Evolutionary conservation across 1,140 invertebrate genomes (phyloP).

Genomic region (Macrostomum lignano): DNA sequence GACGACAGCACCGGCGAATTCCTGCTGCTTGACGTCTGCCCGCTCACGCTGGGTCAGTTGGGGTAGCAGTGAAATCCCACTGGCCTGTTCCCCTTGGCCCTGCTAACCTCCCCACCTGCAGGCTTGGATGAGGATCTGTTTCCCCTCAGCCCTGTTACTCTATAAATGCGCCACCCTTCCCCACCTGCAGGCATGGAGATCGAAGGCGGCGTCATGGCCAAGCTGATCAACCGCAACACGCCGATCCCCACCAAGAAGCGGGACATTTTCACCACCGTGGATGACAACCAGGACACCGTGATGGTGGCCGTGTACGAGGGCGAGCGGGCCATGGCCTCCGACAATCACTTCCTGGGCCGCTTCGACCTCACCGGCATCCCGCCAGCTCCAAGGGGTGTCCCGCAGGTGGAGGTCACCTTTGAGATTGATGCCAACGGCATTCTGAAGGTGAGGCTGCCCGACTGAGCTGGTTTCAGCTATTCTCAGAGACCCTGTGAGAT

Average conservation of each 20-base stretch:
- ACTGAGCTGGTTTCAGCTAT: too few relatives aligned
- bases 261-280: slow-evolving; percentile 92
- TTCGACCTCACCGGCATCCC: slow-evolving; percentile 88
- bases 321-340: slow-evolving; percentile 94
- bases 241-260: slow-evolving; percentile 99
- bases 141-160: too few relatives aligned
- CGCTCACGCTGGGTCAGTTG: slow-evolving; percentile 13
- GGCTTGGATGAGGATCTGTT: too few relatives aligned
- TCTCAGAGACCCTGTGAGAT: too few relatives aligned
- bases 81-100: too few relatives aligned
- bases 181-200: slow-evolving; percentile 99
- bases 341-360: slow-evolving; percentile 83
- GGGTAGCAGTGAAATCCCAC: too few relatives aligned
- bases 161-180: too few relatives aligned
- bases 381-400: slow-evolving; percentile 73
- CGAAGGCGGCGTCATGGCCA: slow-evolving; percentile 96
- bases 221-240: slow-evolving; percentile 72
- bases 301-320: slow-evolving; percentile 92
- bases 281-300: slow-evolving; percentile 91
- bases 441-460: slow-evolving; percentile 25
- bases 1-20: slow-evolving; percentile 6
- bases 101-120: too few relatives aligned
- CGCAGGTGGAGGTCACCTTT: slow-evolving; percentile 42
- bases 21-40: slow-evolving; percentile 5
- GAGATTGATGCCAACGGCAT: slow-evolving; percentile 36